Percentiles rank a stretch among this genome's conserved stretches.
Conservation (phyloP, 2,888 invertebrate species). For the Cacoxenus indagator region DNA sequence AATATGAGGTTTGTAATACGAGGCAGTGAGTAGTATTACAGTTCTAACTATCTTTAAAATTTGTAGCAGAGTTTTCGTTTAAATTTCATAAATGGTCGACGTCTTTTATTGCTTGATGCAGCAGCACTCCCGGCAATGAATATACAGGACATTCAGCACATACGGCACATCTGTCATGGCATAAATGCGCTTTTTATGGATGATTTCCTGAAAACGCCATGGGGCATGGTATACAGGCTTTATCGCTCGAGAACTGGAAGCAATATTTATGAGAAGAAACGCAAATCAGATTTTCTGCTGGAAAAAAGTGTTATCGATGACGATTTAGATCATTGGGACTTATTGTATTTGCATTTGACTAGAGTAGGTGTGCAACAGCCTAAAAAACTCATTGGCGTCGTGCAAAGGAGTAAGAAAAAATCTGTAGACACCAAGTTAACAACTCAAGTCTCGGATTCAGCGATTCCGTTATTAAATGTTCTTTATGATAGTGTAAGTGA, state of each 20-base stretch:
- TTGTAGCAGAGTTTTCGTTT: conserved; percentile 60
- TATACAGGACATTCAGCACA: conserved; percentile 72
- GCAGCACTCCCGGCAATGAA: conserved; percentile 71
- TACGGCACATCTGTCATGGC: conserved; percentile 63
- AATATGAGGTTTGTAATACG: conserved; percentile 73
- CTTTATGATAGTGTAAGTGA: not conserved
- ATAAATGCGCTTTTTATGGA: conserved; percentile 65
- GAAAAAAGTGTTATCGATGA: not conserved
- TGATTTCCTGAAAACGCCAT: not conserved
- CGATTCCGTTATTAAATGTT: not conserved
- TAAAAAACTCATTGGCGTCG: not conserved
- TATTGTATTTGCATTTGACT: not conserved
- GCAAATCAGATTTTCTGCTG: not conserved
- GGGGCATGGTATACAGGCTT: not conserved
- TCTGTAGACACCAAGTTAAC: not conserved
- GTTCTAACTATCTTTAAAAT: not conserved
- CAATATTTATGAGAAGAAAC: not conserved
- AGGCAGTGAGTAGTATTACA: not conserved
- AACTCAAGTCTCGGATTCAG: not conserved
- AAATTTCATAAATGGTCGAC: conserved; percentile 71
- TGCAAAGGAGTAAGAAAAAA: not conserved
- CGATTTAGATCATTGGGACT: not conserved
- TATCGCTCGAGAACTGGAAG: not conserved
- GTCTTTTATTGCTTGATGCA: conserved; percentile 72
- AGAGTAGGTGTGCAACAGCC: not conserved